Evolutionary conservation across 2,113 vertebrate species (phyloP).

Genomic region (Microcebus tavaratra): DNA sequence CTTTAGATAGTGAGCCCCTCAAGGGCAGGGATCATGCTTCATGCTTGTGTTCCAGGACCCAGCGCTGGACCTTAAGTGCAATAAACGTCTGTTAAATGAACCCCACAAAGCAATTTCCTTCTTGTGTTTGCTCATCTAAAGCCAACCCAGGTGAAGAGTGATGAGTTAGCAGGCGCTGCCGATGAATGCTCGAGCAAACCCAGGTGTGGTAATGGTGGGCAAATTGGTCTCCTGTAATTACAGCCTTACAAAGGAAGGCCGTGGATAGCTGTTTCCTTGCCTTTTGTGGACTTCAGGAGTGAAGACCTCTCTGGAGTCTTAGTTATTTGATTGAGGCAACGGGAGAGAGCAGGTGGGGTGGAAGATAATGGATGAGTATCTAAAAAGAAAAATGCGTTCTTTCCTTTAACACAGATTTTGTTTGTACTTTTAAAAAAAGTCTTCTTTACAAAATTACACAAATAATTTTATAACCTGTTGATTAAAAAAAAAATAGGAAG

Average conservation of each 20-base stretch:
- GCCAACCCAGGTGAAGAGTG: background rate
- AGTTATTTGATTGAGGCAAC: background rate
- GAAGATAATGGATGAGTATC: background rate
- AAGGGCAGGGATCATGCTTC: background rate
- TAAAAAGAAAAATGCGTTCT: background rate
- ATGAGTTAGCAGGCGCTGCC: background rate
- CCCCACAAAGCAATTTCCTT: background rate
- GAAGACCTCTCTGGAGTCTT: background rate
- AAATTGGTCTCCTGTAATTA: background rate
- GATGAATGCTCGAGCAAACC: background rate
- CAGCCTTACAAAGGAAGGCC: background rate
- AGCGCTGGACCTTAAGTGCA: background rate
- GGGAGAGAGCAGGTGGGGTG: background rate
- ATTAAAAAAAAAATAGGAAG: background rate
- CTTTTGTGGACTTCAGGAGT: background rate
- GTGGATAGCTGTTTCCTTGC: background rate
- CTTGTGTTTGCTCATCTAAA: background rate
- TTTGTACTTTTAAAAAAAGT: background rate
- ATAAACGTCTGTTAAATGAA: background rate
- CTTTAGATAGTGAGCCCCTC: background rate
- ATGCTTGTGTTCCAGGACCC: background rate
- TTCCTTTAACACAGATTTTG: background rate
- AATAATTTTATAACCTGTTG: background rate
- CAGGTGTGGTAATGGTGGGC: background rate
- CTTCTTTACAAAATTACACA: background rate